Percentiles rank a stretch among this genome's conserved stretches.
phyloP scores from a whole-genome alignment of 1,140 invertebrate genomes.

The Zaprionus camerounensis region DNA sequence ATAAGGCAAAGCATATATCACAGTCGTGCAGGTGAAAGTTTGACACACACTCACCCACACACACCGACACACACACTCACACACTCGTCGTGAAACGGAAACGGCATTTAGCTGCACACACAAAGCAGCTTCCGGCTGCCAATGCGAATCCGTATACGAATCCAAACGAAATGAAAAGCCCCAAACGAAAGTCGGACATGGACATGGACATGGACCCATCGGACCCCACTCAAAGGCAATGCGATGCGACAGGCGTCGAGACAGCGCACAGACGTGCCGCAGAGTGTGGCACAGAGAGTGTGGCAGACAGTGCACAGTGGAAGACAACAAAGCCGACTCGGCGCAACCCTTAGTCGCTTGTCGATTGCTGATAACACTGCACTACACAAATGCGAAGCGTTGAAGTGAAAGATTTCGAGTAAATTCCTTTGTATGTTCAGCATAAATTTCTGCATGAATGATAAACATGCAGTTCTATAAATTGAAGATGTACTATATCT shows the following conservation, averaged over 20 bases:
- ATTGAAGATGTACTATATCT: too few species aligned
- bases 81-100: constrained; percentile 24
- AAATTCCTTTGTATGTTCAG: too few species aligned
- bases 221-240: constrained; percentile 67
- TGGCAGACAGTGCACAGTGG: constrained; percentile 26
- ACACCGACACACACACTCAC: constrained; percentile 12
- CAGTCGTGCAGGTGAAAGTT: constrained; percentile 52
- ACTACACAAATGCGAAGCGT: background rate
- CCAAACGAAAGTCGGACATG: constrained; percentile 56
- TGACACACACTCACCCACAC: constrained; percentile 15
- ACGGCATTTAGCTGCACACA: constrained; percentile 56
- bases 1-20: constrained; percentile 57
- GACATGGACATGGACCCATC: constrained; percentile 15
- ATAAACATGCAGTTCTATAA: too few species aligned
- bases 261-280: constrained; percentile 60
- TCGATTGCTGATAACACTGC: constrained; percentile 21
- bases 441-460: too few species aligned
- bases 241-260: constrained; percentile 62
- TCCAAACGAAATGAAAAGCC: constrained; percentile 58
- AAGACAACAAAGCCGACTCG: constrained; percentile 27
- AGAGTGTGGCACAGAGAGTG: constrained; percentile 6
- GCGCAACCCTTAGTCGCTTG: too few species aligned
- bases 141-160: constrained; percentile 29
- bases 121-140: constrained; percentile 54
- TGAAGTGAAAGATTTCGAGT: too few species aligned